Evolutionary conservation across 2,113 vertebrate species (phyloP).

Genomic region (Tiliqua scincoides): DNA sequence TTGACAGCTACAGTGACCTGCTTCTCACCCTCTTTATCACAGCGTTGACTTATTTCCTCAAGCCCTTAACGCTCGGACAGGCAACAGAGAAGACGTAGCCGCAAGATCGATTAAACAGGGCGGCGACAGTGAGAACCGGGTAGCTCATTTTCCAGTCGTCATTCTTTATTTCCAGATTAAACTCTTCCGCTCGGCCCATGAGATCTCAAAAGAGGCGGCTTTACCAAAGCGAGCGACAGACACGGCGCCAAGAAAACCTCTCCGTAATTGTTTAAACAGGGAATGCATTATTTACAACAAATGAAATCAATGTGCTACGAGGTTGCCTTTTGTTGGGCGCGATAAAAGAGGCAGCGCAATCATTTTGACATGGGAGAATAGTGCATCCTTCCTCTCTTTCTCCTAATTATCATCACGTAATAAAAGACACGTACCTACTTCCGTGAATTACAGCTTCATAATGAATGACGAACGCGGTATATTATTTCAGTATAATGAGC

Average conservation of each 20-base stretch:
- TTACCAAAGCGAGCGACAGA: background rate
- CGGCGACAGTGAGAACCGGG: too few relatives aligned
- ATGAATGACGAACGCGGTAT: background rate
- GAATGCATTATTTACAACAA: constrained; percentile 16
- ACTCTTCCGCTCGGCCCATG: background rate
- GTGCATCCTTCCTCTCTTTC: background rate
- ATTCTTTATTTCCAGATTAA: constrained; percentile 3
- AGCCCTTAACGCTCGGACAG: background rate
- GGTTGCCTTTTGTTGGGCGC: background rate
- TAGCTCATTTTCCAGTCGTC: background rate
- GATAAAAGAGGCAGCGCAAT: background rate
- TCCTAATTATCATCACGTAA: background rate
- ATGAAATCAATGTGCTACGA: background rate
- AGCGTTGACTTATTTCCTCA: background rate
- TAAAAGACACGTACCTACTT: background rate
- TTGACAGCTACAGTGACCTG: background rate
- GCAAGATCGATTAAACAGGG: background rate
- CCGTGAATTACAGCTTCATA: background rate
- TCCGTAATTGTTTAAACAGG: background rate
- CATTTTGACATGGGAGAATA: background rate
- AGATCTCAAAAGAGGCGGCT: background rate
- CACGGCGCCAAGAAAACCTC: background rate
- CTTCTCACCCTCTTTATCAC: background rate
- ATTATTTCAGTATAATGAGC: background rate
- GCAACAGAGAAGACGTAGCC: background rate